These are phyloP conservation scores for Ferdinandea cuprea DNA, from an alignment of 2,888 invertebrate genomes.

Conservation along the genomic window DNA sequence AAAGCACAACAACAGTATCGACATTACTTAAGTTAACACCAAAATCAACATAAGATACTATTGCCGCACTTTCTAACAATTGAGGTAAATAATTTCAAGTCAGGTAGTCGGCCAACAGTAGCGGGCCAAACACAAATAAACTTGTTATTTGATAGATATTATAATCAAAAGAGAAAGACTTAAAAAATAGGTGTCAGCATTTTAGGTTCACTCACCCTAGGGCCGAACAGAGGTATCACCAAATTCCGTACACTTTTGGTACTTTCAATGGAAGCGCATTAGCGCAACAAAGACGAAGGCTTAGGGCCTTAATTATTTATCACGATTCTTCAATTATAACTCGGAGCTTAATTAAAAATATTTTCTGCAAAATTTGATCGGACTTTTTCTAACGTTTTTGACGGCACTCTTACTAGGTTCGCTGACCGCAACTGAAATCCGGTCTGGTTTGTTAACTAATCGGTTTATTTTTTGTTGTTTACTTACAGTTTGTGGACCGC, in stretches of 20 bases:
- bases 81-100: conserved; percentile 45
- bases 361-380: conserved; percentile 4
- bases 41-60: not conserved
- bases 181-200: conserved; percentile 1
- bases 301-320: conserved; percentile 17
- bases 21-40: not conserved
- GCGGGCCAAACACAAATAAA: conserved; percentile 16
- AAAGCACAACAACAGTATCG: not conserved
- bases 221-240: conserved; percentile 20
- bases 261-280: conserved; percentile 24
- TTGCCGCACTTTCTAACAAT: conserved; percentile 47
- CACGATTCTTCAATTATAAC: conserved; percentile 32
- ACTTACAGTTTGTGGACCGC: conserved; percentile 88
- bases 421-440: not conserved
- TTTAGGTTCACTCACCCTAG: conserved; percentile 43
- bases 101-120: conserved; percentile 37
- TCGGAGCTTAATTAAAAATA: conserved; percentile 35
- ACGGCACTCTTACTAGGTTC: conserved; percentile 10
- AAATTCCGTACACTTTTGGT: conserved; percentile 9
- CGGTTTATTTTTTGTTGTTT: conserved; percentile 12
- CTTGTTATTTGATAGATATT: conserved; percentile 19
- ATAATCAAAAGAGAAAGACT: conserved; percentile 33
- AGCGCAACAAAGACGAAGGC: not conserved
- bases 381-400: too few relatives aligned
- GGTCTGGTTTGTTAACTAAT: conserved; percentile 6